These are phyloP conservation scores for Pampus argenteus DNA, from an alignment of 2,797 vertebrate species.

Conservation along the genomic window DNA sequence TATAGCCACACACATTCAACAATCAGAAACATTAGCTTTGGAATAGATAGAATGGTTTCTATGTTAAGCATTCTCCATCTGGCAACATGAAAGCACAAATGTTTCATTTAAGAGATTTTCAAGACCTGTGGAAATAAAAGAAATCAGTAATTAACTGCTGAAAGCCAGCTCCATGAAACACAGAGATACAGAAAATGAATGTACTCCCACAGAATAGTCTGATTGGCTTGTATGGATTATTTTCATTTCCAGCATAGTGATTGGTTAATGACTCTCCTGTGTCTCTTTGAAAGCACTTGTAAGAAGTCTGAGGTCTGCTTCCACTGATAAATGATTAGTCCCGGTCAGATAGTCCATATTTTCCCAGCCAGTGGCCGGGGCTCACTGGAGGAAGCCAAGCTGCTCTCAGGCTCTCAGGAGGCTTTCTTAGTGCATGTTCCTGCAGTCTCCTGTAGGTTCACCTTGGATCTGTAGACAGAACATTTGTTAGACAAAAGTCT, in stretches of 20 bases:
- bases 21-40: background rate
- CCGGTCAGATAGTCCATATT: conserved; percentile 19
- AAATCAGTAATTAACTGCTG: conserved; percentile 6
- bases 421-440: conserved; percentile 88
- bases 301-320: conserved; percentile 20
- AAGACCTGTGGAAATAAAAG: conserved; percentile 7
- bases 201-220: background rate
- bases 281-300: conserved; percentile 31
- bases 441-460: conserved; percentile 89
- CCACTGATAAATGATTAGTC: conserved; percentile 33
- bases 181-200: conserved; percentile 19
- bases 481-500: no score
- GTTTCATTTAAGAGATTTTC: conserved; percentile 10
- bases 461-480: conserved; percentile 88
- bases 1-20: background rate
- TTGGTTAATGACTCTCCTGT: conserved; percentile 6
- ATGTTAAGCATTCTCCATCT: conserved; percentile 44
- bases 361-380: background rate
- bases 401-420: conserved; percentile 78
- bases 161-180: conserved; percentile 10
- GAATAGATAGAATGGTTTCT: background rate
- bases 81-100: conserved; percentile 37
- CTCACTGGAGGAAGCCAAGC: background rate
- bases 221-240: conserved; percentile 11
- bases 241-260: conserved; percentile 16